These are phyloP conservation scores for Torymus tubicola DNA, from an alignment of 2,888 invertebrate genomes.

Conservation along the genomic window DNA sequence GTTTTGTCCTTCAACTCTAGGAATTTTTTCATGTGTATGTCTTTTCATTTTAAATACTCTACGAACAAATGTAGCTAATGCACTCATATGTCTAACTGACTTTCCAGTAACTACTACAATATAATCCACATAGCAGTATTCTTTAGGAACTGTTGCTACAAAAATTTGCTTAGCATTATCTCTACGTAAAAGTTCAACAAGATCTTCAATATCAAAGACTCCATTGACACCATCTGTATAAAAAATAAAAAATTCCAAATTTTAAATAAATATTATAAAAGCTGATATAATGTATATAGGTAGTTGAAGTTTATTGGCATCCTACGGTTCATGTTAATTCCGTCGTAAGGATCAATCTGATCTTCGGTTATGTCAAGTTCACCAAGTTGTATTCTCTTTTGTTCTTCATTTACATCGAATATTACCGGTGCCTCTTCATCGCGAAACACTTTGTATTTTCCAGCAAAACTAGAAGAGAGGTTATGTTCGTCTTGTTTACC, in stretches of 20 bases:
- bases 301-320: slow-evolving; percentile 5
- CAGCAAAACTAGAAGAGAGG: slow-evolving; percentile 76
- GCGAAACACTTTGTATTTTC: slow-evolving; percentile 84
- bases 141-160: slow-evolving; percentile 85
- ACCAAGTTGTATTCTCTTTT: slow-evolving; percentile 68
- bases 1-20: slow-evolving; percentile 86
- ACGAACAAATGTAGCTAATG: slow-evolving; percentile 85
- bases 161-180: slow-evolving; percentile 90
- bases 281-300: slow-evolving; percentile 3
- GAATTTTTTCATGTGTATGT: slow-evolving; percentile 80
- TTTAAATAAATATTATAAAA: slow-evolving; percentile 4
- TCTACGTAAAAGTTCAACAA: slow-evolving; percentile 85
- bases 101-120: slow-evolving; percentile 88
- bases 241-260: slow-evolving; percentile 18
- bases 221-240: slow-evolving; percentile 87
- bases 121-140: slow-evolving; percentile 89
- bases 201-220: slow-evolving; percentile 92
- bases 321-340: slow-evolving; percentile 81
- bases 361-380: slow-evolving; percentile 68
- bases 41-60: slow-evolving; percentile 87
- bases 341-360: slow-evolving; percentile 81
- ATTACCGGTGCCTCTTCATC: slow-evolving; percentile 85
- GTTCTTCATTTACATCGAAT: slow-evolving; percentile 85
- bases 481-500: slow-evolving; percentile 57
- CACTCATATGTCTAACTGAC: slow-evolving; percentile 85